Evolutionary conservation across 2,113 vertebrate genomes (phyloP), one percentile per base, ranked within the genome.

Genomic region (Tricholaema leucomelas): DNA sequence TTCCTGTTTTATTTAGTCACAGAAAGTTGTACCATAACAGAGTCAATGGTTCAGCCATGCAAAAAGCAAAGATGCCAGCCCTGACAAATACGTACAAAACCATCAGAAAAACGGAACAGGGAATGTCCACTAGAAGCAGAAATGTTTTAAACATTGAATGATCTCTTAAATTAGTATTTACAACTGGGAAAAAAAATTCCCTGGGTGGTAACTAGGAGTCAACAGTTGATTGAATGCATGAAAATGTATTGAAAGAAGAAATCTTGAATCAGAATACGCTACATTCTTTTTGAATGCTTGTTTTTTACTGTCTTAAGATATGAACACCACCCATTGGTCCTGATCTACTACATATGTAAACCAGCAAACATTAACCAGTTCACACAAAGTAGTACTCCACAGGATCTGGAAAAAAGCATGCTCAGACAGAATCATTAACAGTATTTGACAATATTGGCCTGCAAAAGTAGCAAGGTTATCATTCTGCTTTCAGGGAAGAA

Each of bases 181-280:
- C 36, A 69, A 44, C 0, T 24, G 9, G 48, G 25, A 21, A 15
- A 52, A 38, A 56, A 71, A 44, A 40, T 16, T 0, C 0, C 17
- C 48, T 67, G 27, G 42, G 36, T 82, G 12, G 64, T 27, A 72
- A 72, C 1, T 15, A 59, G 6, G 6, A 85, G 15, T 60, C 33
- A 79, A 27, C 55, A 36, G 66, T 3, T 50, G 20, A 77, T 31
- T 84, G 87, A 74, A 81, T 21, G 11, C 17, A 63, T 35, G 3
- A 70, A 87, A 46, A 59, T 44, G 9, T 63, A 84, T 6, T 6
- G 13, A 84, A 83, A 61, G 9, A 8, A 70, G 23, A 78, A 78
- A 74, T 61, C 20, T 44, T 13, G 84, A 81, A 66, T 30, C n/a
- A 48, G 17, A 35, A 63, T 3, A 2, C 5, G 1, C 15, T 40